A percentile compares a stretch with the other conserved stretches of the same genome.
Evolutionary conservation across 2,113 vertebrate species (phyloP).

Genomic region (Carollia perspicillata): DNA sequence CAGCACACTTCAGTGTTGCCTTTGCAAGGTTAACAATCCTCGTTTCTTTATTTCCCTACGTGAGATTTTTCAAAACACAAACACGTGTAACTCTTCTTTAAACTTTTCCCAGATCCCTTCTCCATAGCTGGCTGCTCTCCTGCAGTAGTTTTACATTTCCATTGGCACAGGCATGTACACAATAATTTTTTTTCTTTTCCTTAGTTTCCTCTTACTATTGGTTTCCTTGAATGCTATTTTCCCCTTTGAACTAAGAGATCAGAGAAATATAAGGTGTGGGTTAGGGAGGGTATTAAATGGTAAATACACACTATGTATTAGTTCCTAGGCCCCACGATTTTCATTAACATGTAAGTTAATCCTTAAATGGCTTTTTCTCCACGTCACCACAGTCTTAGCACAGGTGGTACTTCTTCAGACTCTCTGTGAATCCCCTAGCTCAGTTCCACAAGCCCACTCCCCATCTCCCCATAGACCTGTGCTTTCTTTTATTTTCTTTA

Average conservation of each 20-base stretch:
- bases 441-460: background rate
- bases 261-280: background rate
- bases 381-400: background rate
- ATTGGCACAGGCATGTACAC: background rate
- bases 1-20: background rate
- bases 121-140: background rate
- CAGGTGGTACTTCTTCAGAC: background rate
- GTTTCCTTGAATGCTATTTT: background rate
- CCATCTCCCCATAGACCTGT: background rate
- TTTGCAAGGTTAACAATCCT: background rate
- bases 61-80: background rate
- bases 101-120: background rate
- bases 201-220: background rate
- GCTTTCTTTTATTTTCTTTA: background rate
- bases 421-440: background rate
- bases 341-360: background rate
- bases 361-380: background rate
- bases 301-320: rapidly evolving
- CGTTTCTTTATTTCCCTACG: background rate
- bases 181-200: background rate
- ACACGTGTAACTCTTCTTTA: background rate
- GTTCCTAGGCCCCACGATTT: background rate
- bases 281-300: too few species aligned
- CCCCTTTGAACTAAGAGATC: background rate
- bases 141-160: background rate